A percentile compares a stretch with the other conserved stretches of the same genome.
Evolutionary conservation across 2,888 invertebrate genomes (phyloP).

Genomic region (Catocala nupta): DNA sequence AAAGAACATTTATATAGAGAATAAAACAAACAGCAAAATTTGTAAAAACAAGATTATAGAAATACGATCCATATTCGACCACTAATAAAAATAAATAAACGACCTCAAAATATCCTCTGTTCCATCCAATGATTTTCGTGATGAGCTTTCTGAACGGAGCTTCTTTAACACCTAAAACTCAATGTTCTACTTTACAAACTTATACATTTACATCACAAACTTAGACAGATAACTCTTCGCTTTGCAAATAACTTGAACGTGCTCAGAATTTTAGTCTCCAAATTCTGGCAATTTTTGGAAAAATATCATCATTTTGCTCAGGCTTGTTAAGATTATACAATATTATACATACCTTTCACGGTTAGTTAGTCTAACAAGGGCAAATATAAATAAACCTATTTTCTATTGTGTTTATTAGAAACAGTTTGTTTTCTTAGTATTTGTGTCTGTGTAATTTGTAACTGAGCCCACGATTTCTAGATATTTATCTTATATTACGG

Average conservation of each 20-base stretch:
- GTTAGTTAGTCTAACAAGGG: conserved; percentile 11
- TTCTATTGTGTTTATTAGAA: conserved; percentile 1
- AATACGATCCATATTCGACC: too few species aligned
- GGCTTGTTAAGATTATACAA: neutral
- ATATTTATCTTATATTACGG: too few species aligned
- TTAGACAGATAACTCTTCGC: conserved; percentile 17
- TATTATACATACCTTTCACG: conserved; percentile 1
- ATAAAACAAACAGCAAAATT: too few species aligned
- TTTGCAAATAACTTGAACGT: conserved; percentile 18
- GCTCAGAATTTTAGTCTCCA: conserved; percentile 12
- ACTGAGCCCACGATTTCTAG: too few species aligned
- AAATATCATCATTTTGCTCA: neutral
- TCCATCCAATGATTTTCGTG: too few species aligned
- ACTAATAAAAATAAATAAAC: too few species aligned
- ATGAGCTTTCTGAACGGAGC: too few species aligned
- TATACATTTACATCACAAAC: conserved; percentile 24
- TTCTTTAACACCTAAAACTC: conserved; percentile 1
- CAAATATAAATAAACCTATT: conserved; percentile 5
- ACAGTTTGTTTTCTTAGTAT: neutral
- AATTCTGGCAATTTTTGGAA: conserved; percentile 1
- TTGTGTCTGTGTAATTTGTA: too few species aligned
- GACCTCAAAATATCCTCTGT: too few species aligned
- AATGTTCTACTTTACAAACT: conserved; percentile 7
- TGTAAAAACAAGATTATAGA: too few species aligned
- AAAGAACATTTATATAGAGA: too few species aligned